Evolutionary conservation across 2,113 vertebrate genomes (phyloP), one percentile per base, ranked within the genome.

Genomic region (Chrysemys picta): DNA sequence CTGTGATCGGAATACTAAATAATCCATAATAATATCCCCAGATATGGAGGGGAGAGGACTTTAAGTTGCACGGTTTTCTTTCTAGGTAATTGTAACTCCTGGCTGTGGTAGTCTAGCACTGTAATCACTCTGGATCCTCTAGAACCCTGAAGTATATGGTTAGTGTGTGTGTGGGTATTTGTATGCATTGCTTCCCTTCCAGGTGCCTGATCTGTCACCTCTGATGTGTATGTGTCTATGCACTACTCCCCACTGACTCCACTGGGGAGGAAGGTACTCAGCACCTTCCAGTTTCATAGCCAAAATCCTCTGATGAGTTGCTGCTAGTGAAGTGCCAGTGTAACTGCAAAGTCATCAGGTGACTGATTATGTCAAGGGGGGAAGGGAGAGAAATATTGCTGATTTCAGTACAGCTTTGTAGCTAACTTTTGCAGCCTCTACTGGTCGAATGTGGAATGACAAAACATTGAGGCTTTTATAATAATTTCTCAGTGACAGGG

Each of bases 1-100:
- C 8, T n/a, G 19, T 81, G 38, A n/a, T 94, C 79, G 91, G 93
- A 96, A 85, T 89, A 93, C 88, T 93, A 96, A 91, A 42, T 25
- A 31, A 72, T 91, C 47, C 29, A 42, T 0, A 0, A 59, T 76
- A 93, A 91, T 52, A 78, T 42, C 75, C 69, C 75, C 47, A 85
- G 84, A 65, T 2, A 45, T 83, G 38, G 42, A 88, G 88, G 27
- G 29, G 87, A 75, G 65, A 72, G 65, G 19, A n/a, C 38, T 72
- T 72, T 42, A 88, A 81, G 24, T 65, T 45, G 7, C 45, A 6
- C 50, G 3, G 25, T 62, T 88, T 91, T 78, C 79, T 92, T 84
- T 88, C 81, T 88, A 94, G 87, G 82, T 79, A 84, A 50, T 57
- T 89, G 5, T 54, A 49, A 85, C 8, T 72, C 17, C 42, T 42